Percentiles rank a stretch among this genome's conserved stretches.
These are phyloP conservation scores for Malurus alboscapulatus DNA, from an alignment of 2,113 vertebrate genomes.

Conservation along the genomic window DNA sequence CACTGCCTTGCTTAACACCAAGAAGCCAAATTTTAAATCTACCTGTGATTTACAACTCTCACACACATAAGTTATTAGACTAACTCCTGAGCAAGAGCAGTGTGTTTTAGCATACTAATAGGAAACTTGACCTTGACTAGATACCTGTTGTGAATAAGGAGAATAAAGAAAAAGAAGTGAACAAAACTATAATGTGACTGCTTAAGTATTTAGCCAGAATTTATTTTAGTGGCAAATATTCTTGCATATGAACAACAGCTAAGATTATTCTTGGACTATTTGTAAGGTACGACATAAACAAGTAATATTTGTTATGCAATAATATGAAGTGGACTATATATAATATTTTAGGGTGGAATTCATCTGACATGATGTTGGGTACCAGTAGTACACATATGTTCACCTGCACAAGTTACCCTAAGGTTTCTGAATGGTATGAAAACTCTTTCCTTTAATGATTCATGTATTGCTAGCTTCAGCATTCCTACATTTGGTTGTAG, in stretches of 20 bases:
- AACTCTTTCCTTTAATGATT: not conserved
- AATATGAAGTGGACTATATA: not conserved
- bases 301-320: not conserved
- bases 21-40: not conserved
- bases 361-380: not conserved
- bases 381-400: not conserved
- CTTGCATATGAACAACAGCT: not conserved
- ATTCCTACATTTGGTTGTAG: not conserved
- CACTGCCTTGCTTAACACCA: not conserved
- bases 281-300: not conserved
- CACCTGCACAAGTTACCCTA: not conserved
- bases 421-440: not conserved
- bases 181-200: not conserved
- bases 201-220: not conserved
- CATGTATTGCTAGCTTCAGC: not conserved
- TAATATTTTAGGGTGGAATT: not conserved
- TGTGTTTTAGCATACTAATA: conserved; percentile 4
- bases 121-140: conserved; percentile 17
- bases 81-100: not conserved
- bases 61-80: not conserved
- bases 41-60: not conserved
- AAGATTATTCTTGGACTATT: not conserved
- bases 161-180: not conserved
- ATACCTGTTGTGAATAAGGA: not conserved
- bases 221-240: not conserved